Evolutionary conservation across 1,140 invertebrate genomes (phyloP), one percentile per base, ranked within the genome.

Genomic region (Ladona fulva): DNA sequence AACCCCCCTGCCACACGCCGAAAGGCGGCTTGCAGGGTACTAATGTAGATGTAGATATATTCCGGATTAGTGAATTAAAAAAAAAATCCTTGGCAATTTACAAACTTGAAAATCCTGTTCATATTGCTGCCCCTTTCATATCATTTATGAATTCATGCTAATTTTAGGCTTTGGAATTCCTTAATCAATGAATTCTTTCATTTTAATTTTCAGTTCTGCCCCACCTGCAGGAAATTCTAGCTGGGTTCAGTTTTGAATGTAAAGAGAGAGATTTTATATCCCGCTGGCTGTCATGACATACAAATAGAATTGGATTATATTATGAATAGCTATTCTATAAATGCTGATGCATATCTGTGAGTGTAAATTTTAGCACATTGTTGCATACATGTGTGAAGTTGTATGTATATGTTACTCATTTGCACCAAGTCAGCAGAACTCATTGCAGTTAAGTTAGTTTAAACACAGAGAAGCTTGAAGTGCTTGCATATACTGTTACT

Each of bases 211-310:
- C 29, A 37, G 29, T 37, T 44, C 73, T 16, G 24, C 78, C 37
- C 76, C 76, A 44, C 22, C 76, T 25, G 3, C 76, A 25, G 44
- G 24, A 22, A 79, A 29, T 73, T 25, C 42, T 12, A 82, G 78
- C 78, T 82, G 81, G 81, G 81, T 82, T 59, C 81, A 82, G 74
- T 82, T 82, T 79, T 82, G 78, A 80, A 78, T 66, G 3, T 66
- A 6, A 12, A 66, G 52, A 22, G n/a, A 66, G 44, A 10, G 10
- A 19, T 59, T 37, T 42, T 52, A 76, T 73, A 25, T 77, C 66
- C 73, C 52, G 25, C 73, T 42, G 29, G 74, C 75, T 76, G n/a
- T 76, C 42, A 76, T 25, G 0, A 10, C 22, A 76, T 24, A n/a
- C 52, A 16, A 19, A 66, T 66, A 66, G 52, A 66, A 5, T 42